phyloP scores from a whole-genome alignment of 2,797 vertebrate genomes.

The Miichthys miiuy region DNA sequence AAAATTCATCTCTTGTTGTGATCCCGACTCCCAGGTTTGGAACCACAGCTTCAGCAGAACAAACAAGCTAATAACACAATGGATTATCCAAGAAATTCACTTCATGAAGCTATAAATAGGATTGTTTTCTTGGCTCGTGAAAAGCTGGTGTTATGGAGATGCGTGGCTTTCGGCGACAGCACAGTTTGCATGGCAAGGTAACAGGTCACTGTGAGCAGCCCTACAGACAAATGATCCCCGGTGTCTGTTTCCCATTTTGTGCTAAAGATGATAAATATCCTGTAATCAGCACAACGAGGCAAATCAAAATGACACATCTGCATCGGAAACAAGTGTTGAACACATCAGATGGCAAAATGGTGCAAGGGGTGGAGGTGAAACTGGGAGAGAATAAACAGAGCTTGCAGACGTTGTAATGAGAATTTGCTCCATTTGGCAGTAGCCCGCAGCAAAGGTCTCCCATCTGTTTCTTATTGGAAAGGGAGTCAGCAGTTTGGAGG shows the following conservation, averaged over 20 bases:
- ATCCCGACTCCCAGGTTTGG: too few species aligned
- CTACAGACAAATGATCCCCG: conserved; percentile 41
- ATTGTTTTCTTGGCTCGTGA: conserved; percentile 3
- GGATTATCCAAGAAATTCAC: not conserved
- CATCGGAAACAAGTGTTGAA: conserved; percentile 64
- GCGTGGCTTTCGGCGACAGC: not conserved
- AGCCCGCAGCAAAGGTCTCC: conserved; percentile 78
- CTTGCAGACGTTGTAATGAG: conserved; percentile 79
- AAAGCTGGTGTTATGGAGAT: not conserved
- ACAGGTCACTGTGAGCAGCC: conserved; percentile 31
- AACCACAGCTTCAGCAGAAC: not conserved
- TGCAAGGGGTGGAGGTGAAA: conserved; percentile 57
- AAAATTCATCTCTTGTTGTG: not conserved
- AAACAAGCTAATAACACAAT: not conserved
- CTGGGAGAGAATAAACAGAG: conserved; percentile 78
- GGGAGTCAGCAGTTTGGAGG: conserved; percentile 69
- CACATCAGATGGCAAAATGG: conserved; percentile 65
- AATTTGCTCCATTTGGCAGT: conserved; percentile 82
- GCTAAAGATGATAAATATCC: conserved; percentile 66
- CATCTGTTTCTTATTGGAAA: conserved; percentile 79
- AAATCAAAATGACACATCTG: conserved; percentile 62
- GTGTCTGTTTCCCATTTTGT: conserved; percentile 64
- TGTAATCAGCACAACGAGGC: conserved; percentile 70
- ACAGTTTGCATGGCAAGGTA: conserved; percentile 38
- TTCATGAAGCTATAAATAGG: not conserved